Conservation (phyloP, 92 coral and sea anemone genomes). For the Diadumene lineata region DNA sequence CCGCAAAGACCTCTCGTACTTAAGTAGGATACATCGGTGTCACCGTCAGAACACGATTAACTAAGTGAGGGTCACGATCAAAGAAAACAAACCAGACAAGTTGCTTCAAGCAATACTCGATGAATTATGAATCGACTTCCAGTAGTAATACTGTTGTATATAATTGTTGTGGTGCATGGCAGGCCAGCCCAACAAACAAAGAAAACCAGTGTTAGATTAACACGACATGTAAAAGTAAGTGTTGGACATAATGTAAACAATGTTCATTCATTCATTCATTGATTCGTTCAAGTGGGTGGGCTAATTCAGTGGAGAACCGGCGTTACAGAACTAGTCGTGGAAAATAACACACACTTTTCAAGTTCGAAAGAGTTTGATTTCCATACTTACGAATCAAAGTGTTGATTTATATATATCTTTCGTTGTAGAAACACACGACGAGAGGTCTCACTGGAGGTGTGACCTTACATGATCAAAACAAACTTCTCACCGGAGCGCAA, state of each 20-base stretch:
- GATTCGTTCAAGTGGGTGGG: not conserved
- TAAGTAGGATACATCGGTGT: no score
- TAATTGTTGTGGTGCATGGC: conserved; percentile 18
- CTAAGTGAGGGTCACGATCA: conserved; percentile 24
- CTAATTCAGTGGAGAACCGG: not conserved
- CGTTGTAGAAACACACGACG: conserved; percentile 11
- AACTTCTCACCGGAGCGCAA: conserved; percentile 13
- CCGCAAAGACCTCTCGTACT: no score
- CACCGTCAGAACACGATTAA: conserved; percentile 10
- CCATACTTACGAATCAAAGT: not conserved
- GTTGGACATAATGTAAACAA: not conserved
- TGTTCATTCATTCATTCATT: conserved; percentile 4
- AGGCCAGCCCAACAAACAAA: conserved; percentile 15
- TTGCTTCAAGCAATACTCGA: conserved; percentile 34
- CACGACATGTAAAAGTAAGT: conserved; percentile 19
- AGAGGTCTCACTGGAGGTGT: not conserved
- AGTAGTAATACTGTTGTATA: not conserved
- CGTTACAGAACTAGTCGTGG: not conserved
- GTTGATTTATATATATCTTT: not conserved
- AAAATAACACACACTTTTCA: not conserved
- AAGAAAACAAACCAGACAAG: conserved; percentile 7
- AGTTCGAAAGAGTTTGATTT: no score
- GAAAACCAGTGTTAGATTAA: not conserved
- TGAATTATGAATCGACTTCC: conserved; percentile 8
- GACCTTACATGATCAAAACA: conserved; percentile 4